Base-by-base conservation (phyloP, 2,113 vertebrate species). In the Salvelinus fontinalis region DNA sequence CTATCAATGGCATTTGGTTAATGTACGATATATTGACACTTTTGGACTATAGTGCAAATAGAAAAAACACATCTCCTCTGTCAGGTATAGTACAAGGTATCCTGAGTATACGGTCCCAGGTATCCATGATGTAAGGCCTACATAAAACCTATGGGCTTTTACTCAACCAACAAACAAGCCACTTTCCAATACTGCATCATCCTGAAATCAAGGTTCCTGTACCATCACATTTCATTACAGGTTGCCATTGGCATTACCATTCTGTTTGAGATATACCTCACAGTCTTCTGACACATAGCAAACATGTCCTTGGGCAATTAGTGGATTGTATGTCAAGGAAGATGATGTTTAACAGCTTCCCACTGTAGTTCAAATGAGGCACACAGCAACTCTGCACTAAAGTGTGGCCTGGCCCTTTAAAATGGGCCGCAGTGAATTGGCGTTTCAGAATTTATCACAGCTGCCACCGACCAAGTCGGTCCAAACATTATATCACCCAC, bases 361-460 rank as follows among this genome's bases (percentile, higher is more conserved):
- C 26, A 31, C 24, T 67, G 65, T 67, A 67, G 65, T 67, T 67
- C 27, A 20, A 68, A 29, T 20, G 31, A 18, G 7, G 12, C 64
- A 68, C 26, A 34, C 12, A 27, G 68, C 39, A 16, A 24, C 34
- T 14, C 16, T 9, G 68, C 20, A 9, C 44, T 3, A 49, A 74
- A 29, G 60, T 31, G 71, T 7, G 67, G 60, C 5, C 16, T 68
- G 67, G 71, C 64, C 62, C 60, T 67, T 48, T 75, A 44, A 24
- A 64, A 60, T 26, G 57, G 73, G 71, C 62, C 44, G 70, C 64
- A 44, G 68, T 67, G 75, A 60, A 66, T 78, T 29, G 70, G 75
- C 65, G 13, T 27, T 8, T 66, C 29, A 67, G 73, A 74, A 80
- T 78, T 73, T 64, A 82, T 85, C 77, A 78, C 77, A 60, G 70